Evolutionary conservation across 2,797 vertebrate genomes (phyloP).

Genomic region (Xyrichtys novacula): DNA sequence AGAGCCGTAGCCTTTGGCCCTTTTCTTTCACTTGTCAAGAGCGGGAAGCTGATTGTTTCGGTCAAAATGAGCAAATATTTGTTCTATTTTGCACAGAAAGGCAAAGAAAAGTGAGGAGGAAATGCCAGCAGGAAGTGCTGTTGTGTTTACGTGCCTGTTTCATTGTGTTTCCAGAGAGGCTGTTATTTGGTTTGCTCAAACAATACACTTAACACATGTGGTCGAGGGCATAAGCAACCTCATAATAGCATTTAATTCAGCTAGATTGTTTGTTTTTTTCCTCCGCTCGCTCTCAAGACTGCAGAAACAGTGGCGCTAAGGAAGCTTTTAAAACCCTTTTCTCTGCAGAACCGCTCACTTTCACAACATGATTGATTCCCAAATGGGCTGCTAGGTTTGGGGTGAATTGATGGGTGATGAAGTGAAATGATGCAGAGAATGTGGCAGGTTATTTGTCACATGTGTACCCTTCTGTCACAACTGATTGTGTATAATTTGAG

Average conservation of each 20-base stretch:
- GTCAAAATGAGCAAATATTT: slow-evolving; percentile 67
- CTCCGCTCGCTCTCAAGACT: not conserved
- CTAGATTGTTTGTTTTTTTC: slow-evolving; percentile 17
- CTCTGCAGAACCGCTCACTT: slow-evolving; percentile 66
- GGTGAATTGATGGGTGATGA: slow-evolving; percentile 80
- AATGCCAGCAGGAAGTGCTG: slow-evolving; percentile 69
- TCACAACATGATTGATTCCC: slow-evolving; percentile 79
- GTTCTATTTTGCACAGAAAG: slow-evolving; percentile 69
- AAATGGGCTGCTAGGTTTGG: slow-evolving; percentile 71
- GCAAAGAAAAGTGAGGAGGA: slow-evolving; percentile 56
- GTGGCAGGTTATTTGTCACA: slow-evolving; percentile 83
- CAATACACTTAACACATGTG: slow-evolving; percentile 55
- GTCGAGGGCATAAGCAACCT: slow-evolving; percentile 60
- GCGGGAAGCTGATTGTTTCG: slow-evolving; percentile 66
- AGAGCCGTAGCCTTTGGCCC: slow-evolving; percentile 21
- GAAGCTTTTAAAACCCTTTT: slow-evolving; percentile 55
- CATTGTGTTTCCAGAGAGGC: slow-evolving; percentile 73
- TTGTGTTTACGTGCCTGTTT: slow-evolving; percentile 67
- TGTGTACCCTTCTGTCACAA: slow-evolving; percentile 73
- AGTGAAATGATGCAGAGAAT: slow-evolving; percentile 76
- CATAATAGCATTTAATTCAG: slow-evolving; percentile 30
- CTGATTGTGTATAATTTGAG: slow-evolving; percentile 84
- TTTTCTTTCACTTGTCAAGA: slow-evolving; percentile 43
- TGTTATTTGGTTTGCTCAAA: slow-evolving; percentile 56
- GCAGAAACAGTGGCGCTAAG: slow-evolving; percentile 31